Evolutionary conservation across 1,140 invertebrate genomes (phyloP).

Genomic region (Cherax quadricarinatus): DNA sequence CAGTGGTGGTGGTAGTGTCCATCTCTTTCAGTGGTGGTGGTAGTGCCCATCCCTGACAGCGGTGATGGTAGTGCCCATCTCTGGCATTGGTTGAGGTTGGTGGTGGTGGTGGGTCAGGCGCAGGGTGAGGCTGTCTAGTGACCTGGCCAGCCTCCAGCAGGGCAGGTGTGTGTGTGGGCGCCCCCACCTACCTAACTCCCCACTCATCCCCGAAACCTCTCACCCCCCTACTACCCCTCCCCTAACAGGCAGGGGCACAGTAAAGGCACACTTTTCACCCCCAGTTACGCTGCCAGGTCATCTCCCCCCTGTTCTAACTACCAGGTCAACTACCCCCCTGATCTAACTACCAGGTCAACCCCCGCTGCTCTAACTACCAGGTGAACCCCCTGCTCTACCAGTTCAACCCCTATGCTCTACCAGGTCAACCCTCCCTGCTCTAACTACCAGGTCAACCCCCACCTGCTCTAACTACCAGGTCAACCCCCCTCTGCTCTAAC

Average conservation of each 20-base stretch:
- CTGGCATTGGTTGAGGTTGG: background rate
- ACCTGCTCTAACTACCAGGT: background rate
- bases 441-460: background rate
- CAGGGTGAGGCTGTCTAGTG: constrained; percentile 16
- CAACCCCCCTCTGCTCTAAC: background rate
- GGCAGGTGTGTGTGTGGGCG: constrained; percentile 58
- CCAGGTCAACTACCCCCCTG: background rate
- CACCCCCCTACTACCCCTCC: background rate
- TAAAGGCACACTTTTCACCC: background rate
- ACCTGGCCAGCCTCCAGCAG: constrained; percentile 63
- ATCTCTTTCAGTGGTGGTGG: background rate
- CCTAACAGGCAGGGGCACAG: constrained; percentile 1
- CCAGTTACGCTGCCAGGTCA: background rate
- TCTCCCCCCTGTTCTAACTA: background rate
- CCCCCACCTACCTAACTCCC: background rate
- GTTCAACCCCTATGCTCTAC: background rate
- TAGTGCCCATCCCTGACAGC: background rate
- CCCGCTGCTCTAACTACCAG: background rate
- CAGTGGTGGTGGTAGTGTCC: background rate
- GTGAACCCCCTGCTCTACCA: too few species aligned
- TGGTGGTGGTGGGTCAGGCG: constrained; percentile 31
- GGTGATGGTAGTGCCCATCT: background rate
- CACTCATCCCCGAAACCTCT: background rate
- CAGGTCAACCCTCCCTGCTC: background rate
- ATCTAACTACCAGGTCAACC: background rate